phyloP scores from a whole-genome alignment of 2,113 vertebrate genomes.

The Calyptomena viridis region DNA sequence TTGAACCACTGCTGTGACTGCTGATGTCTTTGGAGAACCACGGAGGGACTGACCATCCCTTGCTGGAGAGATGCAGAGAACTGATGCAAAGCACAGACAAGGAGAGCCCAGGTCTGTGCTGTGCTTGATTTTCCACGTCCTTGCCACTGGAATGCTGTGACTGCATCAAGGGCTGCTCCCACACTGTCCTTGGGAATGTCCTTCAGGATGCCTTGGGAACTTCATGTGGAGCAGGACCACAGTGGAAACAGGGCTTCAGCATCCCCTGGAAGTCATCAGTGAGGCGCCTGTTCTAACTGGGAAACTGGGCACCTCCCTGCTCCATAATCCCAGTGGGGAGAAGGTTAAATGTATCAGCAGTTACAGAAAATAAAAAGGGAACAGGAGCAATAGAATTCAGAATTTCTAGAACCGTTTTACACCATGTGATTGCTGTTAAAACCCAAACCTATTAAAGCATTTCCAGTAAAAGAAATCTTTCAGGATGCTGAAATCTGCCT shows the following conservation, averaged over 20 bases:
- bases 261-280: background rate
- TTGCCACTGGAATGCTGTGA: rapidly evolving
- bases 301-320: background rate
- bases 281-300: background rate
- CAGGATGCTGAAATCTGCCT: background rate
- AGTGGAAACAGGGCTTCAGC: background rate
- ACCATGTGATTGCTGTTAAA: background rate
- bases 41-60: background rate
- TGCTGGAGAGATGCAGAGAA: background rate
- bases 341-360: rapidly evolving
- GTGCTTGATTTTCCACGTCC: rapidly evolving
- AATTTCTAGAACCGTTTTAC: background rate
- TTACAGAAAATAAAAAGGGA: background rate
- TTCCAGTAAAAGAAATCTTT: background rate
- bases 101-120: rapidly evolving
- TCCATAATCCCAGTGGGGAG: rapidly evolving
- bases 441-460: background rate
- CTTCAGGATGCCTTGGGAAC: background rate
- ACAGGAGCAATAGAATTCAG: background rate
- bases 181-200: too few relatives aligned
- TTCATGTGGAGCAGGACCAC: rapidly evolving
- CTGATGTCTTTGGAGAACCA: rapidly evolving
- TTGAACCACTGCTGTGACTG: rapidly evolving
- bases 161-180: background rate
- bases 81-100: background rate